phyloP scores from a whole-genome alignment of 1,140 invertebrate species.

The Scaptomyza montana region DNA sequence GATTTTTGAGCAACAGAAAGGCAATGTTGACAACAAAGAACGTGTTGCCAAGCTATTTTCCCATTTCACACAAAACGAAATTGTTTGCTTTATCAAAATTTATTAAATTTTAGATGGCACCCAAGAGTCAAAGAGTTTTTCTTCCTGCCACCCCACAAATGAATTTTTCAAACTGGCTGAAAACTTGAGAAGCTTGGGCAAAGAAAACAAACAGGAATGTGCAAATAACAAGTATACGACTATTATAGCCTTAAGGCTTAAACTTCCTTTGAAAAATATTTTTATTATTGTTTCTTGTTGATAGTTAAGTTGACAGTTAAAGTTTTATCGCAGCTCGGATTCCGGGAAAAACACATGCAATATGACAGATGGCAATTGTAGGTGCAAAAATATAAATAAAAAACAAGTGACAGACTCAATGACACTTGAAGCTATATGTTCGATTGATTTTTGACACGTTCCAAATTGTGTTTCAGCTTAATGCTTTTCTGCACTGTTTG shows the following conservation, averaged over 20 bases:
- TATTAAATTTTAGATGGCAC: constrained; percentile 9
- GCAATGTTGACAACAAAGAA: constrained; percentile 12
- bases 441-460: constrained; percentile 38
- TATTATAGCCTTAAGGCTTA: background rate
- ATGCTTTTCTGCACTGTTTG: constrained; percentile 18
- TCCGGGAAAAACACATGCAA: constrained; percentile 36
- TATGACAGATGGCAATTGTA: constrained; percentile 19
- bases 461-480: constrained; percentile 24
- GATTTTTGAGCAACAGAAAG: background rate
- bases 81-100: constrained; percentile 21
- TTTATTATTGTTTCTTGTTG: constrained; percentile 10
- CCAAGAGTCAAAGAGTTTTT: background rate
- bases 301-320: background rate
- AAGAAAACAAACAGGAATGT: background rate
- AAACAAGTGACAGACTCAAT: constrained; percentile 11
- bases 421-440: constrained; percentile 17
- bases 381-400: background rate
- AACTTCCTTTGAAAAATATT: background rate
- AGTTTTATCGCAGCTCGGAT: constrained; percentile 4
- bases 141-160: background rate
- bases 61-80: constrained; percentile 18
- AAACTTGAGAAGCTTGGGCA: constrained; percentile 31
- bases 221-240: background rate
- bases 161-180: constrained; percentile 41
- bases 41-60: constrained; percentile 22